Base-by-base conservation (phyloP, 2,797 vertebrate species). In the Poecilia picta region DNA sequence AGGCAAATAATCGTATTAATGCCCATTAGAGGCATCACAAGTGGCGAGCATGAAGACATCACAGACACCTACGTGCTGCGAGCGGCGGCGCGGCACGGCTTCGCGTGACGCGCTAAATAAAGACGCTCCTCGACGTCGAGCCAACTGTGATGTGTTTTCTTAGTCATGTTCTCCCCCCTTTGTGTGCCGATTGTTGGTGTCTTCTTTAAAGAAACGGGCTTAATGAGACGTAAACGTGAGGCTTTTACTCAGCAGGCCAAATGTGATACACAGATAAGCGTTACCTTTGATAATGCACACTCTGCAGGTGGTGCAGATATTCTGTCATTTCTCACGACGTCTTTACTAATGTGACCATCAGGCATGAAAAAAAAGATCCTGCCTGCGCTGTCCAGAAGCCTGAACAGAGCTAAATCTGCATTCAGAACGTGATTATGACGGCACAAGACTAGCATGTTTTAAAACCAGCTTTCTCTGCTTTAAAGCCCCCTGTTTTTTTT, bases 1-100 rank as follows among this genome's bases (percentile, higher is more conserved):
- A 94, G 94, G 94, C 95, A 95, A 95, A 96, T 96, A 96, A 96
- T 94, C 93, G 80, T 87, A 94, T 95, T 96, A 96, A 96, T 96
- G 94, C 93, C 92, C 92, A 94, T 95, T 95, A 95, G 93, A 91
- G 86, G 93, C 93, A 83, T 93, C 89, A 91, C 81, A 83, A 94
- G 93, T 91, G 94, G 93, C 81, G 93, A 93, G 91, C 93, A 92
- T 93, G 91, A 93, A 95, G 93, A 93, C 94, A 93, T 95, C 93
- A 94, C 84, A 87, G 66, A 94, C 95, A 95, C 95, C 95, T 95
- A 96, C 94, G 90, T 93, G 71, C 79, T 36, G 82, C 70, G 64
- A 79, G 82, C 31, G 89, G 46, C 46, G 41, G 46, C 16, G 79
- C 59, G 83, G 81, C 66, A 80, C 85, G 45, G 78, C 81, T 78